A percentile compares a stretch with the other conserved stretches of the same genome.
Evolutionary conservation across 2,888 invertebrate species (phyloP).

Genomic region (Brachyopa scutellaris): DNA sequence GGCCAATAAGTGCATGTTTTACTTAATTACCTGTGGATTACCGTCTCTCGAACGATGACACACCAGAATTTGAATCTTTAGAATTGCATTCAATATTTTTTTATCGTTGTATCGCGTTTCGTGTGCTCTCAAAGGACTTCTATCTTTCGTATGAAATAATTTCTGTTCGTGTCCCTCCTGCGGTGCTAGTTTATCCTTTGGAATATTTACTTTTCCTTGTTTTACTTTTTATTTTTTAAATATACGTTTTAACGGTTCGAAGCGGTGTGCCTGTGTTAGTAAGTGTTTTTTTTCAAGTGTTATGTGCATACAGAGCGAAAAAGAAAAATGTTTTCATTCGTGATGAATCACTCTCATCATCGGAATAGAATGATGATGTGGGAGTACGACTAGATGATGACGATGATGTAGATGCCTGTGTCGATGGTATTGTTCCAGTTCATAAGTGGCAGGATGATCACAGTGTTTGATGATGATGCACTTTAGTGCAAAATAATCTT

Average conservation of each 20-base stretch:
- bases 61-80: not conserved
- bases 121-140: not conserved
- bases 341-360: slow-evolving; percentile 48
- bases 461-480: slow-evolving; percentile 37
- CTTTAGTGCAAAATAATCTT: slow-evolving; percentile 49
- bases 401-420: slow-evolving; percentile 44
- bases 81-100: not conserved
- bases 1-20: not conserved
- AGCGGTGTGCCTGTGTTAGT: slow-evolving; percentile 34
- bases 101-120: not conserved
- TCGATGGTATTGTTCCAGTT: slow-evolving; percentile 47
- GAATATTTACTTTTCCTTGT: slow-evolving; percentile 14
- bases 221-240: not conserved
- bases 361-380: slow-evolving; percentile 52
- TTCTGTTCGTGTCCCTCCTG: not conserved
- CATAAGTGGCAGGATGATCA: slow-evolving; percentile 34
- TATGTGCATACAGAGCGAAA: slow-evolving; percentile 36
- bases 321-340: slow-evolving; percentile 51
- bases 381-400: no score
- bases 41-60: not conserved
- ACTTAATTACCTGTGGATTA: slow-evolving; percentile 27
- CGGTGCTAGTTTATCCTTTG: not conserved
- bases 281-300: slow-evolving; percentile 51
- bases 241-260: slow-evolving; percentile 39
- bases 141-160: not conserved